Evolutionary conservation across 2,113 vertebrate species (phyloP).

Genomic region (human (Homo sapiens)): DNA sequence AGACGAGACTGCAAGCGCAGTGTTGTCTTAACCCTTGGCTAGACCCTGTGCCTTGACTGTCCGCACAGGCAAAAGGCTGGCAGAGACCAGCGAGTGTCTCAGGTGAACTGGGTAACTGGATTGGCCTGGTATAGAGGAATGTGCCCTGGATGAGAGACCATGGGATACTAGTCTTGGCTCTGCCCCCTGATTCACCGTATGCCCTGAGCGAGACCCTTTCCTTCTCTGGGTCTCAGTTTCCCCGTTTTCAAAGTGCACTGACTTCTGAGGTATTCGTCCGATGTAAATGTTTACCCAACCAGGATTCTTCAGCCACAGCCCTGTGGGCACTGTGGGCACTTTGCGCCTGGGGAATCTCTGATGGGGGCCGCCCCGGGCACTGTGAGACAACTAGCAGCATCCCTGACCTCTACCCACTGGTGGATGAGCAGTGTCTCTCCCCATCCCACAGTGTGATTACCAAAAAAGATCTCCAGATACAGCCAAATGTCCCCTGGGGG

Average conservation of each 20-base stretch:
- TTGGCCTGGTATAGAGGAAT: rapidly evolving
- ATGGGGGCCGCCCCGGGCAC: background rate
- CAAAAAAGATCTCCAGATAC: background rate
- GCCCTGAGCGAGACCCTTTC: background rate
- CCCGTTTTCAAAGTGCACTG: background rate
- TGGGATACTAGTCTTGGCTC: background rate
- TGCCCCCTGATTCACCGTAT: background rate
- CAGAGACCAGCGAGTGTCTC: rapidly evolving
- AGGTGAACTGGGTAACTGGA: rapidly evolving
- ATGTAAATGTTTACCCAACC: too few species aligned
- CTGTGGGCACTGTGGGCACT: background rate
- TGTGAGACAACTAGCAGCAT: rapidly evolving
- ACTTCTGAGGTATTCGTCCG: background rate
- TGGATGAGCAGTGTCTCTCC: background rate
- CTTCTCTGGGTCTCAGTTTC: background rate
- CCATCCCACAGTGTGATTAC: background rate
- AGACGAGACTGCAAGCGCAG: background rate
- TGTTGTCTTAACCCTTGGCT: background rate
- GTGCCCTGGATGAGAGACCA: rapidly evolving
- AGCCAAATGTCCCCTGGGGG: background rate
- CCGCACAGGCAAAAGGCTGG: background rate
- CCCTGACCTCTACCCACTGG: background rate
- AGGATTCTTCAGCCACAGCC: rapidly evolving
- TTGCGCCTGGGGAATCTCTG: too few species aligned
- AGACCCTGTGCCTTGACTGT: too few species aligned